Base-by-base conservation (phyloP, 2,797 vertebrate species). In the Arnoldichthys spilopterus region DNA sequence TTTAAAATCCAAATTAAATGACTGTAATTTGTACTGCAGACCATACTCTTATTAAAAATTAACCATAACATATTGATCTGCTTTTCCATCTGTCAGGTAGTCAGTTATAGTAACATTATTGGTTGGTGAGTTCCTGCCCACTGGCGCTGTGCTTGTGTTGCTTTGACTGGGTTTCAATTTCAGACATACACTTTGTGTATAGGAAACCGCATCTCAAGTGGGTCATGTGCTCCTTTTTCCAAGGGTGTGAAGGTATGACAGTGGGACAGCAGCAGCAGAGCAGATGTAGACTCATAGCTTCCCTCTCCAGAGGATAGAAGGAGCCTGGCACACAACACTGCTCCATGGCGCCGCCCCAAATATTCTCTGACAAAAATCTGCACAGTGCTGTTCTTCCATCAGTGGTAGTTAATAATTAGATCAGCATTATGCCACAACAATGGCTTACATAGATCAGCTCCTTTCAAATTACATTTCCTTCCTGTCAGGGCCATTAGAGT, bases 391-490 rank as follows among this genome's bases (percentile, higher is more conserved):
- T 93, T 89, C 82, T 92, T 95, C 94, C 93, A 91, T 97, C 94
- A 94, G 91, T 92, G 92, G 92, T 94, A 94, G 94, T 94, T 96
- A 95, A 95, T 96, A 96, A 97, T 97, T 94, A 95, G 95, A 98
- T 97, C 95, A 97, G 92, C 94, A 94, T 95, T 95, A 95, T 94
- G 93, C 93, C 93, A 93, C 94, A 91, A 95, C 95, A 94, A 95
- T 94, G 94, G 93, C 94, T 94, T 94, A 94, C 92, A 94, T 95
- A 96, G 95, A 96, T 96, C 95, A 95, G 94, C 93, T 95, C 94
- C 94, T 96, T 96, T 95, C 94, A 96, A 96, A 96, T 95, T 95
- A 93, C 95, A 96, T 96, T 97, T 96, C 95, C 95, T 95, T 96
- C 94, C 95, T 94, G 94, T 95, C 95, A 95, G 88, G 89, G 93